Evolutionary conservation across 2,113 vertebrate species (phyloP).

Genomic region (Bagarius yarrelli): DNA sequence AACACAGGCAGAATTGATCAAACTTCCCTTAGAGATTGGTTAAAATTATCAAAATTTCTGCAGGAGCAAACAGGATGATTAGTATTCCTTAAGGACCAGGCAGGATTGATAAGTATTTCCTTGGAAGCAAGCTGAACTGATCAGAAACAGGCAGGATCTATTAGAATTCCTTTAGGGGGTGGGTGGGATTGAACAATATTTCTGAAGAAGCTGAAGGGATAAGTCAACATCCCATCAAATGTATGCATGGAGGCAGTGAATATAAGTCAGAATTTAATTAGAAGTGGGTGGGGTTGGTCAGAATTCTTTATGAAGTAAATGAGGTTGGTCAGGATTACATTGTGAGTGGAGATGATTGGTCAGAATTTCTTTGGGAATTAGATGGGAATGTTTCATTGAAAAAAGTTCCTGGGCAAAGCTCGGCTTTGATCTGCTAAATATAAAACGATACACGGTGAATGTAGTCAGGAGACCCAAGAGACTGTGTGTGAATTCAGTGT

Average conservation of each 20-base stretch:
- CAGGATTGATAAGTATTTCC: not conserved
- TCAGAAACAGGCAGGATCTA: not conserved
- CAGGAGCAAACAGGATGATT: not conserved
- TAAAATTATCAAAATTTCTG: not conserved
- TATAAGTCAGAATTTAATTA: not conserved
- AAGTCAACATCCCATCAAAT: not conserved
- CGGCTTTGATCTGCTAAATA: not conserved
- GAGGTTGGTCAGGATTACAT: not conserved
- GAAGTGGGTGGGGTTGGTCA: not conserved
- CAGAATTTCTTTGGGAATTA: not conserved
- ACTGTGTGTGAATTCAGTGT: not conserved
- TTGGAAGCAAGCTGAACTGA: too few species aligned
- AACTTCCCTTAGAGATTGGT: not conserved
- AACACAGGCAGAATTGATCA: not conserved
- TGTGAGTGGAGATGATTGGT: not conserved
- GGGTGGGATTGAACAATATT: not conserved
- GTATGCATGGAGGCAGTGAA: fast-evolving
- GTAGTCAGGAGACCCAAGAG: not conserved
- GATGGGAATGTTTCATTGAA: not conserved
- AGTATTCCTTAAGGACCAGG: too few species aligned
- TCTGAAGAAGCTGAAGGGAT: not conserved
- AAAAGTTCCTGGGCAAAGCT: not conserved
- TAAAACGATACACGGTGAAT: not conserved
- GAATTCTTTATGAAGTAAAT: not conserved
- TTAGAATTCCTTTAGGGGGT: not conserved